Conservation (phyloP, 2,888 invertebrate species). For the Alentia gelatinosa region DNA sequence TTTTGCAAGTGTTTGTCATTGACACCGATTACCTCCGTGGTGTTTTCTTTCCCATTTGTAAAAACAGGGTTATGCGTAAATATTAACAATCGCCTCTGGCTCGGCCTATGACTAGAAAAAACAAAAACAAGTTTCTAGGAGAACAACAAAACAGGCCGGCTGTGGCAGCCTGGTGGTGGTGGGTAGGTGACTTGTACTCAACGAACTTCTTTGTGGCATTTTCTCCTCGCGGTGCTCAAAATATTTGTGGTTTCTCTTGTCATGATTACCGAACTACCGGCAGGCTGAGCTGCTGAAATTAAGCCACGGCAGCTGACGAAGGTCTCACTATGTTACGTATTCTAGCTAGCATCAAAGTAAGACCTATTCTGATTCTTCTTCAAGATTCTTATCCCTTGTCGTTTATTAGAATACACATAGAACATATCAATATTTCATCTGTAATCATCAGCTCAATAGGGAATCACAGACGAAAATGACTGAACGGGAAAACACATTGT, state of each 20-base stretch:
- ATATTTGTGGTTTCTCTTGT: neutral
- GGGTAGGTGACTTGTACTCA: neutral
- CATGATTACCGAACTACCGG: neutral
- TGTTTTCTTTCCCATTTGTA: no score
- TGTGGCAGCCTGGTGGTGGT: neutral
- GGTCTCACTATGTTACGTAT: neutral
- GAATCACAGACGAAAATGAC: neutral
- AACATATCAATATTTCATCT: neutral
- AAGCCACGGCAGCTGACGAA: neutral
- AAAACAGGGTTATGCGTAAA: no score
- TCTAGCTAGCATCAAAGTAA: neutral
- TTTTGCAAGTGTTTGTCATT: no score
- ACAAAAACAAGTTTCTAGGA: neutral
- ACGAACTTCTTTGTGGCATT: conserved; percentile 1
- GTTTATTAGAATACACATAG: neutral
- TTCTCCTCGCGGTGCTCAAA: neutral
- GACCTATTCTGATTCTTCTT: neutral
- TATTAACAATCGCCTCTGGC: no score
- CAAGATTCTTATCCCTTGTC: neutral
- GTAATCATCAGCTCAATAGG: neutral
- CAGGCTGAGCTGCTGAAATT: neutral
- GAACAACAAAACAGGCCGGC: neutral
- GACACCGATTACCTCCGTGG: no score
- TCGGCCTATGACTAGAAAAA: no score
- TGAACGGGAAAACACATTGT: neutral